A percentile compares a stretch with the other conserved stretches of the same genome.
phyloP scores from a whole-genome alignment of 2,888 invertebrate species.

The Euspilapteryx auroguttella region DNA sequence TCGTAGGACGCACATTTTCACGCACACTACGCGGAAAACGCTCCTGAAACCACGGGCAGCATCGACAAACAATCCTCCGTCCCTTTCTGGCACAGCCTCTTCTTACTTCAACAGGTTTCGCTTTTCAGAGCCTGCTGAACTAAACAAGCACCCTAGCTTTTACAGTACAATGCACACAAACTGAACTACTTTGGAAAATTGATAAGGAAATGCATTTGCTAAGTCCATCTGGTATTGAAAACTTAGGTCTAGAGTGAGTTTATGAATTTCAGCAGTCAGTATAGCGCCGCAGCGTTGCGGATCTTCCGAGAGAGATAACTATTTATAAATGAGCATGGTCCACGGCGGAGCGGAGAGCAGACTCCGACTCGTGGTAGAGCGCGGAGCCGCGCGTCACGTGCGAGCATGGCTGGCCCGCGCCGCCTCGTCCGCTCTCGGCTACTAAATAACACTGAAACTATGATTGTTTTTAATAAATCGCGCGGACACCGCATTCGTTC shows the following conservation, averaged over 20 bases:
- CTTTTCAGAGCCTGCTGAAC: conserved; percentile 51
- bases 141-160: no score
- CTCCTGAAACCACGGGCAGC: conserved; percentile 35
- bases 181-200: no score
- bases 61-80: conserved; percentile 15
- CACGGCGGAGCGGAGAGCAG: conserved; percentile 26
- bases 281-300: conserved; percentile 30
- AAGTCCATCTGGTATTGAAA: conserved; percentile 22
- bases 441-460: no score
- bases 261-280: conserved; percentile 19
- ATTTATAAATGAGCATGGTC: conserved; percentile 41
- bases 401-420: no score
- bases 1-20: conserved; percentile 48
- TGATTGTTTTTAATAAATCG: not conserved
- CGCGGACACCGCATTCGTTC: conserved; percentile 11
- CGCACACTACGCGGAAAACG: conserved; percentile 48
- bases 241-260: no score
- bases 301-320: conserved; percentile 30
- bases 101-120: conserved; percentile 61
- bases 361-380: no score
- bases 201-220: no score
- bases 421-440: no score
- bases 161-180: no score
- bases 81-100: conserved; percentile 34
- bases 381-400: conserved; percentile 24